Evolutionary conservation across 2,113 vertebrate species (phyloP).

Genomic region (Dendropsophus ebraccatus): DNA sequence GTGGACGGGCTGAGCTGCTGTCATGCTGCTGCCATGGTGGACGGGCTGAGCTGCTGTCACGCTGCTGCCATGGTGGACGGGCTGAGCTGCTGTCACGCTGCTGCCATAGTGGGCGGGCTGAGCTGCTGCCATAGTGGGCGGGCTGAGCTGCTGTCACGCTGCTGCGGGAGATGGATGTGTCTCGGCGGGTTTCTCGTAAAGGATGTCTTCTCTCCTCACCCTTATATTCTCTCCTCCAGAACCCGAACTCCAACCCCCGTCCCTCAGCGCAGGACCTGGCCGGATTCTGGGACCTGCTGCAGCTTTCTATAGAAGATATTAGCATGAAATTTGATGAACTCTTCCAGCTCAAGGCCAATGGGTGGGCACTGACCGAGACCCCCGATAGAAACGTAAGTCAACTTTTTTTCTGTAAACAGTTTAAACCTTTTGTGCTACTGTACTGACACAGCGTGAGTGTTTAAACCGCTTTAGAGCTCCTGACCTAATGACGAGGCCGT

Average conservation of each 20-base stretch:
- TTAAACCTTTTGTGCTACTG: no score
- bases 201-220: no score
- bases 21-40: background rate
- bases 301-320: constrained; percentile 99
- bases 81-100: constrained; percentile 13
- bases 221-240: constrained; percentile 71
- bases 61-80: no score
- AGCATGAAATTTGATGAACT: constrained; percentile 99
- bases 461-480: no score
- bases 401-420: background rate
- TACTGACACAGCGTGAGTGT: no score
- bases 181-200: background rate
- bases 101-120: no score
- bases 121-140: no score
- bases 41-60: constrained; percentile 32
- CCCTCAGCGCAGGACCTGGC: constrained; percentile 96
- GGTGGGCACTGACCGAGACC: constrained; percentile 89
- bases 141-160: constrained; percentile 9
- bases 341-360: constrained; percentile 96
- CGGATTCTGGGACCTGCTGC: constrained; percentile 98
- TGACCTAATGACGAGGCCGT: no score
- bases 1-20: no score
- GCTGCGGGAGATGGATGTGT: background rate
- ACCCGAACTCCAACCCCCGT: constrained; percentile 90
- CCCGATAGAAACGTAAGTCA: constrained; percentile 89